Base-by-base conservation (phyloP, 2,113 vertebrate genomes). In the Centrocercus urophasianus region DNA sequence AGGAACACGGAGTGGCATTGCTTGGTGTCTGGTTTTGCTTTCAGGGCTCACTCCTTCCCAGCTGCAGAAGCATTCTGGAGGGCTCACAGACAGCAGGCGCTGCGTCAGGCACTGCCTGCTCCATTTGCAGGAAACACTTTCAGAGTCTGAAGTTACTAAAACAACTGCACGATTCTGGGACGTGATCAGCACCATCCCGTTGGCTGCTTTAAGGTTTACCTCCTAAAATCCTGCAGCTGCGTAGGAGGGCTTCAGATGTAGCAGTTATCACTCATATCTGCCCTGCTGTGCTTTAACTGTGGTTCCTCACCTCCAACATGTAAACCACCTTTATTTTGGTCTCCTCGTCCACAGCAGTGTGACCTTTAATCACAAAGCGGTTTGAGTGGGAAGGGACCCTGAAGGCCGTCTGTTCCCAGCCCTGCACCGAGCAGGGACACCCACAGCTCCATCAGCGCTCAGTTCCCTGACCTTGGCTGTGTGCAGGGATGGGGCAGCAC, bases 211-310 rank as follows among this genome's bases (percentile, higher is more conserved):
- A 63, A 54, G 34, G 21, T 38, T 6, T 0, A 25, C 4, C 60
- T 64, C 17, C 36, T 20, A 13, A 17, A 42, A 24, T 24, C 30
- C 11, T 0, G 74, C 76, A 86, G 59, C 48, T 61, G 34, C 54
- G 28, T 18, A 22, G 5, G 6, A 38, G 12, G 24, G 28, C 73
- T 50, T 18, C 34, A 56, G 83, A 34, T 50, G 22, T 5, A 59
- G 64, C n/a, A 43, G 0, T 3, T 10, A 42, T 34, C 7, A 15
- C 8, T 17, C 3, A 0, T 8, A 10, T 59, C 38, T 69, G 17
- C 27, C 50, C 64, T 30, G 2, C 13, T 38, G 40, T 8, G 28
- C 43, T 42, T 47, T 0, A 76, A 76, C 32, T 36, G 2, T 36
- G 7, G 56, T 69, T 70, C 45, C 18, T 75, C 30, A 56, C 15